Conservation (phyloP, 2,797 vertebrate genomes). For the Lagodon rhomboides region DNA sequence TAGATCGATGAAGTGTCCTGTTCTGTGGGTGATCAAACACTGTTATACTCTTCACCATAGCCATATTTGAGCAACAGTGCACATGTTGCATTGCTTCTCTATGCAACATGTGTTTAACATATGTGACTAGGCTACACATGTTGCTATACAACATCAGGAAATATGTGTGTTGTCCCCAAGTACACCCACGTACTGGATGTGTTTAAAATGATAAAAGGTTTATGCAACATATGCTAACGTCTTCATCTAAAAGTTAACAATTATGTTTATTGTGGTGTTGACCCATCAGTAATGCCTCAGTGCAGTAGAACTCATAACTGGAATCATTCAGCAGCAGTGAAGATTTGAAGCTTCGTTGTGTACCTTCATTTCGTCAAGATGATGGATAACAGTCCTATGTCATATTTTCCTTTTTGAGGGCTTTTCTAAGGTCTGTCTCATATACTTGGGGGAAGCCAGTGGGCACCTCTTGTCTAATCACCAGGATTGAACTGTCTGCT, state of each 20-base stretch:
- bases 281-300: neutral
- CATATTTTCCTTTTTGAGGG: too few relatives aligned
- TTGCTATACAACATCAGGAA: constrained; percentile 31
- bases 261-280: constrained; percentile 18
- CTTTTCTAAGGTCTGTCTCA: neutral
- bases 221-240: constrained; percentile 38
- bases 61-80: constrained; percentile 38
- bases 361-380: constrained; percentile 6
- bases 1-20: constrained; percentile 23
- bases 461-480: constrained; percentile 2
- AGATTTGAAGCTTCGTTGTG: neutral
- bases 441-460: neutral
- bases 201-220: constrained; percentile 10
- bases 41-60: constrained; percentile 14
- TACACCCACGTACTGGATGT: constrained; percentile 34
- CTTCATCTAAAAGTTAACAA: constrained; percentile 13
- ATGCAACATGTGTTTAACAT: constrained; percentile 60
- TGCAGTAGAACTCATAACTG: neutral
- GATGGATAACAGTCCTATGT: neutral
- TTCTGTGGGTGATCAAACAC: constrained; percentile 50
- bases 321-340: constrained; percentile 5
- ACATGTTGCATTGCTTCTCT: constrained; percentile 38
- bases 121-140: constrained; percentile 44
- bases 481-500: neutral
- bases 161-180: constrained; percentile 37